These are phyloP conservation scores for Orientallactaga bullata DNA, from an alignment of 2,113 vertebrate genomes.

Conservation along the genomic window DNA sequence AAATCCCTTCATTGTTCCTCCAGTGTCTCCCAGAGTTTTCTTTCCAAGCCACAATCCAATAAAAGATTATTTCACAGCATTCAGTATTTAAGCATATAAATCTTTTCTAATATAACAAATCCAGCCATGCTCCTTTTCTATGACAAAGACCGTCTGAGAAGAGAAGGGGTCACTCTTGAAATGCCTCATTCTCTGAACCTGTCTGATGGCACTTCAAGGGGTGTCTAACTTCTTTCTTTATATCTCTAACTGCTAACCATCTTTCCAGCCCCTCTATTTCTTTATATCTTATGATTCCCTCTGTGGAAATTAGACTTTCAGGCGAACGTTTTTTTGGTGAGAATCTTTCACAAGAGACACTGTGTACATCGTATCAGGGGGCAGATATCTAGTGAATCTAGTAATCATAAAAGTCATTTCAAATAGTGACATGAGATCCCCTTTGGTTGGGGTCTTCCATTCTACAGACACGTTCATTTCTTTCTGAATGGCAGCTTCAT, in stretches of 20 bases:
- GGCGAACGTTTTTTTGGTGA: constrained; percentile 43
- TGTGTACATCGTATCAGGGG: no score
- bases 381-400: accelerated
- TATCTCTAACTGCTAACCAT: no score
- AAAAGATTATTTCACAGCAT: neutral
- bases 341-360: neutral
- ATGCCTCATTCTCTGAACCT: neutral
- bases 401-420: neutral
- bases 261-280: neutral
- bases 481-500: neutral
- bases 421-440: neutral
- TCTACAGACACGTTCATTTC: neutral
- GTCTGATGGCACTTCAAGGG: neutral
- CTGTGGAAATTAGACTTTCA: neutral
- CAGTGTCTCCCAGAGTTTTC: neutral
- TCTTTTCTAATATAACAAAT: neutral
- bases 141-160: neutral
- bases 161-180: neutral
- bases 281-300: neutral
- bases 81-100: neutral
- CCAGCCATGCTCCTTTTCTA: neutral
- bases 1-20: neutral
- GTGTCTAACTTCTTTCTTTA: constrained; percentile 14
- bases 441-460: no score
- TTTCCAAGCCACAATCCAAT: neutral